Conservation (phyloP, 2,113 vertebrate species). For the Ctenomys sociabilis region DNA sequence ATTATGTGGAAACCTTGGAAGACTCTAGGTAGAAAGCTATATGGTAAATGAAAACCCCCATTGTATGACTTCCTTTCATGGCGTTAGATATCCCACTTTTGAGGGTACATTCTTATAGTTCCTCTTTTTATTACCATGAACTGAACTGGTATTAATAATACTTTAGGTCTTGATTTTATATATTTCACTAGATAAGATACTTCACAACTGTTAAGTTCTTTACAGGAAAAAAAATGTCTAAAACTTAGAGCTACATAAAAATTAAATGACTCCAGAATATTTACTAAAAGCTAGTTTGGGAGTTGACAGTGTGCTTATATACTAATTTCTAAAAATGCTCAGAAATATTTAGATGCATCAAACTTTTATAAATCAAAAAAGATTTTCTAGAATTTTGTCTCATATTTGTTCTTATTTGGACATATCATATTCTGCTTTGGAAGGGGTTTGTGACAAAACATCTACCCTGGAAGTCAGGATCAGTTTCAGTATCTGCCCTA, state of each 20-base stretch:
- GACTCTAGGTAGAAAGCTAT: not conserved
- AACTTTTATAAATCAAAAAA: not conserved
- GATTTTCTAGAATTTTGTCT: constrained; percentile 33
- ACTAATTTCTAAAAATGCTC: constrained; percentile 6
- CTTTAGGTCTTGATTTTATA: not conserved
- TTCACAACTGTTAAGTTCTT: constrained; percentile 46
- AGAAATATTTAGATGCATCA: constrained; percentile 1
- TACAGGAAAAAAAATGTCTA: not conserved
- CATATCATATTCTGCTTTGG: constrained; percentile 54
- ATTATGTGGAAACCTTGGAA: constrained; percentile 1
- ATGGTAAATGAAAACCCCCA: not conserved
- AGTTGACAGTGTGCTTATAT: not conserved
- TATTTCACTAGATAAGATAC: constrained; percentile 37
- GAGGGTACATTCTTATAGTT: not conserved
- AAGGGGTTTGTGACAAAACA: constrained; percentile 21
- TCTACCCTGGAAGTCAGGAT: not conserved
- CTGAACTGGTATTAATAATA: constrained; percentile 32
- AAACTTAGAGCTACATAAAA: constrained; percentile 14
- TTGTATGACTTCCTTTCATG: not conserved
- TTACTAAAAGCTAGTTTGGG: not conserved
- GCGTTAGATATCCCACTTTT: not conserved
- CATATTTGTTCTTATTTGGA: constrained; percentile 11
- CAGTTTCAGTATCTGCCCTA: not conserved
- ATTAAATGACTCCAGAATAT: constrained; percentile 45
- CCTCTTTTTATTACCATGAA: not conserved